Evolutionary conservation across 23 tunicate species (phyloP).

Genomic region (Halocynthia roretzi): DNA sequence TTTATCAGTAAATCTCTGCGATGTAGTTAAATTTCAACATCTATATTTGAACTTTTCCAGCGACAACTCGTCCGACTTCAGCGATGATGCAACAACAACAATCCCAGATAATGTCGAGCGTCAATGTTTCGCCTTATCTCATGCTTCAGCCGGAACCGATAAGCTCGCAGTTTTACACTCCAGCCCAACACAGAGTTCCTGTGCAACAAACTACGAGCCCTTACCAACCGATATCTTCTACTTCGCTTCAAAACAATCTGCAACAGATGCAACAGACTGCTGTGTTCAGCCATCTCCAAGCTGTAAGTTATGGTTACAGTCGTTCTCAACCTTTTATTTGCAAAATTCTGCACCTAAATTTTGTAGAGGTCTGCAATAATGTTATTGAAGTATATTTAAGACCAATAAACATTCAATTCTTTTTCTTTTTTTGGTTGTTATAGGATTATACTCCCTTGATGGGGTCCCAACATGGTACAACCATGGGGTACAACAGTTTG

Average conservation of each 20-base stretch:
- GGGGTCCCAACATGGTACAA: neutral
- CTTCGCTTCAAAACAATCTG: constrained; percentile 74
- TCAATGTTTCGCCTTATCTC: constrained; percentile 7
- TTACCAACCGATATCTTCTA: constrained; percentile 71
- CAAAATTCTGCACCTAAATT: too few relatives aligned
- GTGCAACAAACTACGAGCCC: constrained; percentile 17
- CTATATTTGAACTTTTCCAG: neutral
- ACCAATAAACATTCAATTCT: too few relatives aligned
- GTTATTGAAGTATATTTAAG: too few relatives aligned
- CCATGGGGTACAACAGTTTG: constrained; percentile 7
- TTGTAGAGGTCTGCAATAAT: too few relatives aligned
- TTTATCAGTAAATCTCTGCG: too few relatives aligned
- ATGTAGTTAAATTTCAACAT: neutral
- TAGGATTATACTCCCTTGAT: constrained; percentile 25
- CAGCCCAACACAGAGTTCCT: constrained; percentile 11
- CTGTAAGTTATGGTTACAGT: constrained; percentile 25
- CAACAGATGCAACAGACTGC: constrained; percentile 88
- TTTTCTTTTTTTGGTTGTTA: neutral
- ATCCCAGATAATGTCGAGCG: neutral
- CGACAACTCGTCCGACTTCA: constrained; percentile 6
- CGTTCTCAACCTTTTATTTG: too few relatives aligned
- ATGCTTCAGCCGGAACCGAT: constrained; percentile 9
- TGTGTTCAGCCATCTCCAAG: constrained; percentile 34
- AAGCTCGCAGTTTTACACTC: neutral
- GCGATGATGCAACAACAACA: constrained; percentile 17